Percentiles rank a stretch among this genome's conserved stretches.
Evolutionary conservation across 2,797 vertebrate genomes (phyloP).

Genomic region (Carcharodon carcharias): DNA sequence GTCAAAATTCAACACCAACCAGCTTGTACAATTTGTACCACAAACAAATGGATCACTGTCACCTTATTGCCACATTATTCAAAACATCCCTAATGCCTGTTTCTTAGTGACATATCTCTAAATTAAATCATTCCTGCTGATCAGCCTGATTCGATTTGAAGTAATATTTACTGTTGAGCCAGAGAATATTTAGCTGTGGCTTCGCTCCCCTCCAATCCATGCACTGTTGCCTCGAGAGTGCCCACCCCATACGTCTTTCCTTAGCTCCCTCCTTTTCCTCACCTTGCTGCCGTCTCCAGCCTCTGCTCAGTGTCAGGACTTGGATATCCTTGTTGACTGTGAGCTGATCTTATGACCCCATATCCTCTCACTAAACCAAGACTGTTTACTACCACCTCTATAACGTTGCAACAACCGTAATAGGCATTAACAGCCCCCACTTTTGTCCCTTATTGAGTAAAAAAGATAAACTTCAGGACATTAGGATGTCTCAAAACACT

Average conservation of each 20-base stretch:
- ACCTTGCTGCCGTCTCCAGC: background rate
- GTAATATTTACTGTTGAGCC: background rate
- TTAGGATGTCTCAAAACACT: background rate
- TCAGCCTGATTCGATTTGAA: background rate
- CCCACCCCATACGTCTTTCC: background rate
- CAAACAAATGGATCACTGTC: background rate
- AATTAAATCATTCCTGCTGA: background rate
- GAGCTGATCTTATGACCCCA: background rate
- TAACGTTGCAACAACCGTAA: too few species aligned
- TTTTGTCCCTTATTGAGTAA: too few species aligned
- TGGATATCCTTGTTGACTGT: background rate
- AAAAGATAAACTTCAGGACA: background rate
- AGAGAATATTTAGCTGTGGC: background rate
- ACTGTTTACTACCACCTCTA: background rate
- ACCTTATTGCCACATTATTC: background rate
- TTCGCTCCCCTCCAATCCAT: background rate
- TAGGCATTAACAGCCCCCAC: too few species aligned
- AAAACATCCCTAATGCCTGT: background rate
- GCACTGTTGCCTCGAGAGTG: background rate
- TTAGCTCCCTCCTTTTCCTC: background rate
- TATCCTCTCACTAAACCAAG: background rate
- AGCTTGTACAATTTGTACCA: background rate
- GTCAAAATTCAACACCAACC: background rate
- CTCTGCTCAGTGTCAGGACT: too few species aligned
- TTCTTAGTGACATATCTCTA: background rate